phyloP scores from a whole-genome alignment of 1,140 invertebrate genomes.

The Musca vetustissima region DNA sequence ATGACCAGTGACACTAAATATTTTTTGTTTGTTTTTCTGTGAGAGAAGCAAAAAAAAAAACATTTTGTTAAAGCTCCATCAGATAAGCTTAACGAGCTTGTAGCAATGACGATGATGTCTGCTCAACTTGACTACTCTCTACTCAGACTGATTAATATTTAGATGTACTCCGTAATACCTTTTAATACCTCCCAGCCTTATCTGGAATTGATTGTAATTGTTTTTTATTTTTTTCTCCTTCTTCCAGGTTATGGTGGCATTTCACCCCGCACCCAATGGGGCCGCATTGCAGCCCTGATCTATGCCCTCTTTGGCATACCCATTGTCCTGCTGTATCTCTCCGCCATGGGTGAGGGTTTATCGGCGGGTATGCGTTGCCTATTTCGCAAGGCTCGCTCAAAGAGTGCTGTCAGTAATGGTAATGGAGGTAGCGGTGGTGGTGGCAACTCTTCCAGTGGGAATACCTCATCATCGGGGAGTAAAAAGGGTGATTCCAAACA shows the following conservation, averaged over 20 bases:
- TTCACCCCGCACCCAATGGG: conserved; percentile 85
- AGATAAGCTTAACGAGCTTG: no score
- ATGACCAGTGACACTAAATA: no score
- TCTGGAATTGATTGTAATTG: not conserved
- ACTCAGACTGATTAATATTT: conserved; percentile 10
- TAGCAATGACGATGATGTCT: no score
- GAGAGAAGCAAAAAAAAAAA: no score
- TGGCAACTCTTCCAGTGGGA: conserved; percentile 31
- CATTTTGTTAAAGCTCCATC: no score
- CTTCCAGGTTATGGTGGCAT: conserved; percentile 88
- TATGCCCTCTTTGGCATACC: conserved; percentile 90
- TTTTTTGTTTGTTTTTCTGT: no score
- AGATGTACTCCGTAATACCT: not conserved
- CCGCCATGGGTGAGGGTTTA: conserved; percentile 78
- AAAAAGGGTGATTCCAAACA: conserved; percentile 16
- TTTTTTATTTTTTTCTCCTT: conserved; percentile 3
- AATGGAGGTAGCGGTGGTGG: conserved; percentile 33
- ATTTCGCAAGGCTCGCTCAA: conserved; percentile 44
- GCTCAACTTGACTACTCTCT: not conserved
- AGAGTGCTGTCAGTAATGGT: conserved; percentile 30
- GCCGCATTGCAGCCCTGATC: conserved; percentile 79
- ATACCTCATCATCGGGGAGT: not conserved
- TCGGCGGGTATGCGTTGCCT: conserved; percentile 52
- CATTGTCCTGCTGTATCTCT: conserved; percentile 85
- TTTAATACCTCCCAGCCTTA: not conserved